A percentile compares a stretch with the other conserved stretches of the same genome.
These are phyloP conservation scores for Steatornis caripensis DNA, from an alignment of 2,113 vertebrate species.

Conservation along the genomic window DNA sequence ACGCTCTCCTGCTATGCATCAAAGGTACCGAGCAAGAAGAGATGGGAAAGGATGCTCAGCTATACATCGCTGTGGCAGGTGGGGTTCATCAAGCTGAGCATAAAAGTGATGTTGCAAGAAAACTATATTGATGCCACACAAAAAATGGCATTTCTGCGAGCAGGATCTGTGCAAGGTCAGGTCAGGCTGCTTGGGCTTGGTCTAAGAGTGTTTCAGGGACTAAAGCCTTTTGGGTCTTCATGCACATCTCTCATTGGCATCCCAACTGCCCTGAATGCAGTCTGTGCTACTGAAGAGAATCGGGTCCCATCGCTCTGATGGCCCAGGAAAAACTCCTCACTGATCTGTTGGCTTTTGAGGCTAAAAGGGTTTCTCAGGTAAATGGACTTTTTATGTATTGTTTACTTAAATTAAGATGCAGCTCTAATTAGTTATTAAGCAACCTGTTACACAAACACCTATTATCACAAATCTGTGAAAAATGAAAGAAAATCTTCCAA, in stretches of 20 bases:
- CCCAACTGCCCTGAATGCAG: background rate
- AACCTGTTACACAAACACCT: background rate
- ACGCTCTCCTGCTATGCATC: background rate
- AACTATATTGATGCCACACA: background rate
- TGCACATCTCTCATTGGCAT: background rate
- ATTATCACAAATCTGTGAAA: background rate
- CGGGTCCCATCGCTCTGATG: background rate
- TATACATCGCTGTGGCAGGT: rapidly evolving
- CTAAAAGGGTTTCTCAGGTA: background rate
- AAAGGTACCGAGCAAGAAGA: background rate
- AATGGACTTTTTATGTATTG: background rate
- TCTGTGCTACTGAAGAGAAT: background rate
- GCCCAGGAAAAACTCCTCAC: background rate
- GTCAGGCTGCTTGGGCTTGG: background rate
- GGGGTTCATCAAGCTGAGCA: background rate
- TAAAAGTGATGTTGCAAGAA: background rate
- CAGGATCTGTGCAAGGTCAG: background rate
- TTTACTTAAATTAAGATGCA: background rate
- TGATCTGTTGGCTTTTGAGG: background rate
- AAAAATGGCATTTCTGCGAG: background rate
- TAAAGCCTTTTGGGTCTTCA: background rate
- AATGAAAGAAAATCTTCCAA: background rate
- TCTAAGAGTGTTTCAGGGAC: background rate
- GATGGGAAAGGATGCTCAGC: background rate
- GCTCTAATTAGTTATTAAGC: background rate